Evolutionary conservation across 2,113 vertebrate genomes (phyloP).

Genomic region (Catharus minimus): DNA sequence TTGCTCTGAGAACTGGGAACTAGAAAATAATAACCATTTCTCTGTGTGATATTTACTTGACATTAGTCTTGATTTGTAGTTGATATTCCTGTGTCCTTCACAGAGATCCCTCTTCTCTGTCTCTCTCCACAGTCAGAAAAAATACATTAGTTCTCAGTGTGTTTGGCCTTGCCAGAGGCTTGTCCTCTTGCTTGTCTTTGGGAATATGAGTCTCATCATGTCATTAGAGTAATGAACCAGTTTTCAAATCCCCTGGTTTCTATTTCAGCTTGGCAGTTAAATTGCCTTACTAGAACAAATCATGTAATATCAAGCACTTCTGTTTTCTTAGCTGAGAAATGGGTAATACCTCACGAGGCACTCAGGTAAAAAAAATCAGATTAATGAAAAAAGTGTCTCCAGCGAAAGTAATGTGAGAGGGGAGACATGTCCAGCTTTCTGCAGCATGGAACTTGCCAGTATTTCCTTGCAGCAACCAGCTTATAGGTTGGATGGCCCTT

Average conservation of each 20-base stretch:
- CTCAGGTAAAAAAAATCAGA: background rate
- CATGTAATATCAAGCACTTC: background rate
- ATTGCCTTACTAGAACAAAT: background rate
- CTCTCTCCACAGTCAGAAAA: background rate
- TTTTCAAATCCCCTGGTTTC: slow-evolving; percentile 18
- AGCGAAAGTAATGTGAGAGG: background rate
- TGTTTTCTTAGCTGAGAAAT: slow-evolving; percentile 5
- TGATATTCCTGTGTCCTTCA: background rate
- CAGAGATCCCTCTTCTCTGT: background rate
- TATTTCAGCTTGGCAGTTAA: background rate
- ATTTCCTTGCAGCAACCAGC: background rate
- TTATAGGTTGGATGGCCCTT: background rate
- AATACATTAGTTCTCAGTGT: background rate
- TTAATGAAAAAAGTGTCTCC: background rate
- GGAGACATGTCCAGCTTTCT: background rate
- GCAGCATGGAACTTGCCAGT: background rate
- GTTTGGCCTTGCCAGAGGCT: slow-evolving; percentile 19
- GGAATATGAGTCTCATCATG: background rate
- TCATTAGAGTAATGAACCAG: slow-evolving; percentile 39
- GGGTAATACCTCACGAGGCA: background rate
- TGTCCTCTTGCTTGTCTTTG: background rate
- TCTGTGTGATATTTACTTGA: background rate
- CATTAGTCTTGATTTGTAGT: background rate
- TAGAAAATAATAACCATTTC: background rate
- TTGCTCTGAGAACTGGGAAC: background rate